Percentiles rank a stretch among this genome's conserved stretches.
These are phyloP conservation scores for Helostoma temminkii DNA, from an alignment of 2,797 vertebrate genomes.

Conservation along the genomic window DNA sequence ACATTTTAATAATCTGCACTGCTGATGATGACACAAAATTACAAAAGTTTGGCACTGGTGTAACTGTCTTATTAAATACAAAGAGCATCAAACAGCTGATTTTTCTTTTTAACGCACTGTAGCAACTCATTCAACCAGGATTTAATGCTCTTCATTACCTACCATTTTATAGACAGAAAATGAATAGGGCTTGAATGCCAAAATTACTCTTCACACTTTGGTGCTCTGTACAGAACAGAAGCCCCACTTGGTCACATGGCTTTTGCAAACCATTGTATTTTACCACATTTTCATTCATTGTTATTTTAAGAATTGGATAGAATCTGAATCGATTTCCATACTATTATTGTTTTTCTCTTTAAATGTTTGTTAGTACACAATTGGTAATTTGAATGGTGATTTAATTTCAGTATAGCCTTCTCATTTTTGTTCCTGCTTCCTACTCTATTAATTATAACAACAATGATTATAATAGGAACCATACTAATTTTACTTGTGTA, in stretches of 20 bases:
- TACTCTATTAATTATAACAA: too few species aligned
- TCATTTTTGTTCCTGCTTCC: too few species aligned
- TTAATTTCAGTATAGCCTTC: too few species aligned
- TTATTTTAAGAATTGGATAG: neutral
- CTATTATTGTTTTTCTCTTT: neutral
- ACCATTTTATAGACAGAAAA: neutral
- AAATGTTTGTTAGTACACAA: too few species aligned
- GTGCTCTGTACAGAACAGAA: neutral
- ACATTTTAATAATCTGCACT: neutral
- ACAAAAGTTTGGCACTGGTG: neutral
- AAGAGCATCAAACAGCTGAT: neutral
- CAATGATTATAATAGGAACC: too few species aligned
- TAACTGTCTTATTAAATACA: neutral
- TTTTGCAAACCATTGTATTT: neutral
- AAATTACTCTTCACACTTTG: neutral
- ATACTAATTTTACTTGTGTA: neutral
- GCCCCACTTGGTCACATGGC: neutral
- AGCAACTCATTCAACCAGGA: neutral
- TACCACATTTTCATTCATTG: neutral
- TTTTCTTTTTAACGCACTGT: neutral
- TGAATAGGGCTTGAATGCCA: neutral
- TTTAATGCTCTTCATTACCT: neutral
- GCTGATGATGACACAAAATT: neutral
- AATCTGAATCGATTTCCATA: neutral
- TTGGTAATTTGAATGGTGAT: too few species aligned